Conservation (phyloP, 1,140 invertebrate genomes). For the Cataglyphis hispanica region DNA sequence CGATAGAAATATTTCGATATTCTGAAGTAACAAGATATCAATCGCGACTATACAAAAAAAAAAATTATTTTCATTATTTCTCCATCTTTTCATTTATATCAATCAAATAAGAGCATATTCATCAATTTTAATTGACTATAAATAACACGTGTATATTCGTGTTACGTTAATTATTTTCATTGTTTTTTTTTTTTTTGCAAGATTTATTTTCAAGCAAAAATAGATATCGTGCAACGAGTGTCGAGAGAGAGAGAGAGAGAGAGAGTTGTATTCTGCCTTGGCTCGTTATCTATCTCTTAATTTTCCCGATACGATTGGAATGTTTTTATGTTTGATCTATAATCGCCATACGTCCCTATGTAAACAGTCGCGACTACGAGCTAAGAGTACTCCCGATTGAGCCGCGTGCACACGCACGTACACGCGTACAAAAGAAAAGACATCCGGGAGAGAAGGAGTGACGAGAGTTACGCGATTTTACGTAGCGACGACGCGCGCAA, state of each 20-base stretch:
- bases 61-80: conserved; percentile 5
- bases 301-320: conserved; percentile 25
- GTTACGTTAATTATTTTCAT: neutral
- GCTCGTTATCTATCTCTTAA: conserved; percentile 19
- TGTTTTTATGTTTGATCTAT: conserved; percentile 60
- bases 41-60: neutral
- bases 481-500: conserved; percentile 62
- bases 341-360: conserved; percentile 59
- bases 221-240: neutral
- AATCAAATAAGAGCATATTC: neutral
- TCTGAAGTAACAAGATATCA: neutral
- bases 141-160: neutral
- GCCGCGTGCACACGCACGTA: conserved; percentile 73
- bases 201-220: neutral
- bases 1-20: neutral
- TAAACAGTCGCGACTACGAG: conserved; percentile 66
- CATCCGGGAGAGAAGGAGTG: conserved; percentile 51
- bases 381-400: conserved; percentile 69
- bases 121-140: too few relatives aligned
- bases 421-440: conserved; percentile 31
- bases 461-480: conserved; percentile 64
- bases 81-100: neutral
- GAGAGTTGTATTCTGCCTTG: conserved; percentile 42
- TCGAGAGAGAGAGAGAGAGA: neutral
- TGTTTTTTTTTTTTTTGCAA: neutral